Base-by-base conservation (phyloP, 1,140 invertebrate species). In the Microplitis demolitor region DNA sequence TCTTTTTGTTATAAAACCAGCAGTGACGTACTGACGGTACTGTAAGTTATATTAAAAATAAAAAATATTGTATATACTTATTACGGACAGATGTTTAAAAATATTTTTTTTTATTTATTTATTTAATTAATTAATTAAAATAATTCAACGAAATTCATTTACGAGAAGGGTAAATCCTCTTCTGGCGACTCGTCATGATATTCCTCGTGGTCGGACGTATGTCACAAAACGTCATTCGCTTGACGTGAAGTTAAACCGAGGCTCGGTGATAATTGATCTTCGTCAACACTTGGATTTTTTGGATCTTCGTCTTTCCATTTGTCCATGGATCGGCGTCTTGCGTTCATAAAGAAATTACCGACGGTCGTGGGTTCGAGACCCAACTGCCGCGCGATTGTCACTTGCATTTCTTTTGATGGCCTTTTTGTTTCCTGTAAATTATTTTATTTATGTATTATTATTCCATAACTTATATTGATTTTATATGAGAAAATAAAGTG, bases 301-400 rank as follows among this genome's bases (percentile, higher is more conserved):
- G 89, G 89, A 75, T 92, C 91, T 78, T 98, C 97, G 85, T 99
- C 97, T 84, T 97, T 96, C 97, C 97, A 99, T 84, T 99, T 99
- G 88, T 99, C 98, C 93, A 98, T 97, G 3, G 97, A 98, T 67
- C 98, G 91, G 77, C 98, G 91, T 66, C 98, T 89, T 34, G 98
- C 98, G 87, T 99, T 99, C 98, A 99, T 99, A 90, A 99, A 99
- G 90, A 99, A 99, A 87, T 99, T 99, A 35, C 98, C 98, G 14
- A 99, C 98, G 14, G 98, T 99, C 50, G 97, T 98, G 24, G 98
- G 96, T 86, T 99, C 98, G 69, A 99, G 91, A 74, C 97, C 97
- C 77, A 99, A 89, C 85, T 99, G 98, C 78, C 98, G 91, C 37
- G 97, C 97, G 88, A 99, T 99, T 76, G 98, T 99, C 78, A 98